Conservation (phyloP, 2,113 vertebrate species). For the Ameiurus melas region DNA sequence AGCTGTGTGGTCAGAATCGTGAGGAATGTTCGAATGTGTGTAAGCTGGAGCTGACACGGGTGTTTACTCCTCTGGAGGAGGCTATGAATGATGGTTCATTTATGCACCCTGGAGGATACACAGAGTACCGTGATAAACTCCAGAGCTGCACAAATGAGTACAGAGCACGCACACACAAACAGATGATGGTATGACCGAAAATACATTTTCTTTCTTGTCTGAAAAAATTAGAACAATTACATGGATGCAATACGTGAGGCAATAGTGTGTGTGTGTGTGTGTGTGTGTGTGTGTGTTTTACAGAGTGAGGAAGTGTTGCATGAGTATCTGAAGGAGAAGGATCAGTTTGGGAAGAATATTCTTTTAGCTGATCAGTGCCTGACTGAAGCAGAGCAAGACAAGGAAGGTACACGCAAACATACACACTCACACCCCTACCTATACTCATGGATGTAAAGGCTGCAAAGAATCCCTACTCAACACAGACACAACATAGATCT, state of each 20-base stretch:
- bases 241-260: background rate
- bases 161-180: conserved; percentile 19
- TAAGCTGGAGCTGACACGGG: background rate
- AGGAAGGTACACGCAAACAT: conserved; percentile 33
- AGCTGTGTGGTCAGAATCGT: conserved; percentile 42
- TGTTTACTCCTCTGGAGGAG: conserved; percentile 49
- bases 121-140: conserved; percentile 16
- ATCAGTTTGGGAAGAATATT: conserved; percentile 37
- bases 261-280: background rate
- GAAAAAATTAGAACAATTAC: background rate
- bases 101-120: conserved; percentile 48
- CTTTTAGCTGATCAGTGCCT: conserved; percentile 42
- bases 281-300: conserved; percentile 9
- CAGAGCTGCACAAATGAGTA: conserved; percentile 7
- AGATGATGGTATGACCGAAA: conserved; percentile 44
- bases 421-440: background rate
- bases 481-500: background rate
- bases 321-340: conserved; percentile 36
- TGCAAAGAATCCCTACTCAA: background rate
- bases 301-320: conserved; percentile 52
- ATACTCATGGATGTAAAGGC: background rate
- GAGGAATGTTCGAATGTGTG: conserved; percentile 41
- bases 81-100: conserved; percentile 35
- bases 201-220: background rate
- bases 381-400: conserved; percentile 31